A percentile compares a stretch with the other conserved stretches of the same genome.
phyloP scores from a whole-genome alignment of 2,797 vertebrate species.

The Jordanella pulchra region DNA sequence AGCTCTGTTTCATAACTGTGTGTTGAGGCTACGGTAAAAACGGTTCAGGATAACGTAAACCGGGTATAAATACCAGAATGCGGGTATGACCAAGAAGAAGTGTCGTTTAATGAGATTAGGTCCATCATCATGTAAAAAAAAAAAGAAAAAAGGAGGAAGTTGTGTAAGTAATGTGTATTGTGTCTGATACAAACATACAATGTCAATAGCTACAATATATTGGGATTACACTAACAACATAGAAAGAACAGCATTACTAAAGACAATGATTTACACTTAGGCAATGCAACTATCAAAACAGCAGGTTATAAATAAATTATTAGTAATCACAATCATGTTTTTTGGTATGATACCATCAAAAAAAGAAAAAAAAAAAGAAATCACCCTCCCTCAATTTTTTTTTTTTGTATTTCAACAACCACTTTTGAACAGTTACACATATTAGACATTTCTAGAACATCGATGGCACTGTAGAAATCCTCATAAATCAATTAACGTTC shows the following conservation, averaged over 20 bases:
- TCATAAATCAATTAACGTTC: conserved; percentile 72
- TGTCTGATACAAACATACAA: conserved; percentile 79
- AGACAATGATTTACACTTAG: conserved; percentile 82
- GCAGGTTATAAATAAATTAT: conserved; percentile 82
- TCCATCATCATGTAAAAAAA: conserved; percentile 69
- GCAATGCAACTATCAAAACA: conserved; percentile 82
- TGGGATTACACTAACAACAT: conserved; percentile 81
- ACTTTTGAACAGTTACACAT: conserved; percentile 78
- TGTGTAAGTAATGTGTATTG: conserved; percentile 69
- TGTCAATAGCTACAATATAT: conserved; percentile 83
- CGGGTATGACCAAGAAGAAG: conserved; percentile 70
- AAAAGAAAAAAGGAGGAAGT: conserved; percentile 48
- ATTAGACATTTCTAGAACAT: conserved; percentile 77
- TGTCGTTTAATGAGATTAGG: conserved; percentile 79
- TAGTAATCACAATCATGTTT: conserved; percentile 77
- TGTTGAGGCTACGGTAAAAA: conserved; percentile 36
- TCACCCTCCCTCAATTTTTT: conserved; percentile 51
- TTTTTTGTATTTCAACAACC: conserved; percentile 75
- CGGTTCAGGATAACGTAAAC: conserved; percentile 55
- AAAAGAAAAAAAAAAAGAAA: conserved; percentile 11
- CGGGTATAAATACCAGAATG: conserved; percentile 53
- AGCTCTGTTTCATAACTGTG: conserved; percentile 17
- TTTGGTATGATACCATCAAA: conserved; percentile 77
- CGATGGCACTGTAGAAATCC: conserved; percentile 71
- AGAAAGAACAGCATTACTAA: conserved; percentile 82